Percentiles rank a stretch among this genome's conserved stretches.
Evolutionary conservation across 1,140 invertebrate genomes (phyloP).

Genomic region (Ectropis grisescens): DNA sequence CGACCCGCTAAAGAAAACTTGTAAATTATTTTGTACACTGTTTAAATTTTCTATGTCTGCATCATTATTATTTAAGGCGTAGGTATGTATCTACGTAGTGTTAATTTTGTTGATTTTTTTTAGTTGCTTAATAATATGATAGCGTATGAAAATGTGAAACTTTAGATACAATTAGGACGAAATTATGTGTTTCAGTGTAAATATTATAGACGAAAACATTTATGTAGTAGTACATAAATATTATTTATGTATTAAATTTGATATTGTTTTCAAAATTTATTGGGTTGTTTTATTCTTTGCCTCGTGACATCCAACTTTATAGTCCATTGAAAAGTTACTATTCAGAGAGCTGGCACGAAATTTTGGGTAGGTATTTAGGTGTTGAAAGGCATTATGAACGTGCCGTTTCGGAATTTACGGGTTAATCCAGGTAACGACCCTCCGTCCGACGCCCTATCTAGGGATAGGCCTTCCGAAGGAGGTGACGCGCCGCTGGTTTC

Average conservation of each 20-base stretch:
- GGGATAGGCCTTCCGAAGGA: no score
- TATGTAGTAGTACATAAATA: slow-evolving; percentile 66
- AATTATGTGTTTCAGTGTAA: slow-evolving; percentile 66
- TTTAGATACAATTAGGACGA: slow-evolving; percentile 46
- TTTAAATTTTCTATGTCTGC: slow-evolving; percentile 42
- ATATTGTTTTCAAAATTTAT: slow-evolving; percentile 68
- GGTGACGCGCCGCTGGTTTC: no score
- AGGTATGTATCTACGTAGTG: slow-evolving; percentile 21
- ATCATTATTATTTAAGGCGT: slow-evolving; percentile 36
- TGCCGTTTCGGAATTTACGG: not conserved
- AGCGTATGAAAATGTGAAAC: slow-evolving; percentile 42
- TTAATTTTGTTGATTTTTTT: slow-evolving; percentile 44
- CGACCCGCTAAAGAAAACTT: slow-evolving; percentile 12
- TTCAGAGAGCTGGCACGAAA: no score
- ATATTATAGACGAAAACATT: slow-evolving; percentile 65
- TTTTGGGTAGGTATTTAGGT: no score
- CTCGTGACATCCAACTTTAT: not conserved
- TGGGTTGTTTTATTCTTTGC: slow-evolving; percentile 43
- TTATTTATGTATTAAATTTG: slow-evolving; percentile 70
- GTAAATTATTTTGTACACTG: slow-evolving; percentile 57
- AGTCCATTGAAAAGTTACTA: no score
- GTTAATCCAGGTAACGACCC: not conserved
- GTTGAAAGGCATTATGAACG: no score
- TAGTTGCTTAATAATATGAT: slow-evolving; percentile 48
- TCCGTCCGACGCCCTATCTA: not conserved